Base-by-base conservation (phyloP, 2,113 vertebrate genomes). In the Emydocephalus ijimae region DNA sequence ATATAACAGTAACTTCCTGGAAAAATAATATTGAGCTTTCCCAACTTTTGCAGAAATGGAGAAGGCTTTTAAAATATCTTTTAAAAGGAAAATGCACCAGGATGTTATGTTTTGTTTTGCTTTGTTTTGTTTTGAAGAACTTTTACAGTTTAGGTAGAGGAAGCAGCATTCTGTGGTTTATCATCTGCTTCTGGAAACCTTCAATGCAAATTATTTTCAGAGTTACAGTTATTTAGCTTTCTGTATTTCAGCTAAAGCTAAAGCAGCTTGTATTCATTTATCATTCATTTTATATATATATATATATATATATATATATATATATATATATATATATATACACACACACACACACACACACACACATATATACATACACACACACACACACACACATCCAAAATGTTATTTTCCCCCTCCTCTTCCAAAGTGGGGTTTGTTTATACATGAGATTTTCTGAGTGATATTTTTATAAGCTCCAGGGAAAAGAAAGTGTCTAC, bases 151-250 rank as follows among this genome's bases (percentile, higher is more conserved):
- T 87, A 88, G 20, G 54, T 54, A 89, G 55, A 81, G 90, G 91
- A n/a, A 92, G 45, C 56, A 39, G 55, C 54, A 18, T 91, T 90
- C 93, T 85, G 5, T 69, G 86, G 85, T 56, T 89, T 89, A 69
- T 61, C 39, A 54, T 92, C 85, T 45, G 39, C 54, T 89, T 92
- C 59, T 91, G 56, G 34, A 91, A 91, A 54, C 69, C 93, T 86
- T 94, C 88, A 89, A 94, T 59, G 43, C 91, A 88, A 94, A 89
- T 91, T 88, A 93, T 90, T 92, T 85, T 85, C 57, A 94, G 94
- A 93, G 52, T 59, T 92, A 88, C 93, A 92, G 90, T 29, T 85
- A 64, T 59, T 89, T 92, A 90, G 74, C 91, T 87, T 89, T 81
- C 90, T 14, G 54, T 57, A 4, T 89, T 87, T 85, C 57, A 56